Base-by-base conservation (phyloP, 2,797 vertebrate genomes). In the Mionectes olivaceus region DNA sequence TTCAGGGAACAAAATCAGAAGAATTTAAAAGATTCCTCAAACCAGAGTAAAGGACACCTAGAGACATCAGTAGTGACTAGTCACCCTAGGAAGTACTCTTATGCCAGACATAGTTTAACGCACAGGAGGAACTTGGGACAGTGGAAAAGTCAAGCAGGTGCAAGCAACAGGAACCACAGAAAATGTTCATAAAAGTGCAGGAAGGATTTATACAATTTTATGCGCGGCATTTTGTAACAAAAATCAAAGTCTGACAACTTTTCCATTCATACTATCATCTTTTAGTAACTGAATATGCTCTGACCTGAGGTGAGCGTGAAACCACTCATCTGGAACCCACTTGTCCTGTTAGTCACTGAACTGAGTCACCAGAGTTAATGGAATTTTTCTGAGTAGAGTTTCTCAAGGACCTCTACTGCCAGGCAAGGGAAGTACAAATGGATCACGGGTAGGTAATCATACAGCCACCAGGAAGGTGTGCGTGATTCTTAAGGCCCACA, bases 351-450 rank as follows among this genome's bases (percentile, higher is more conserved):
- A 90, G 83, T 71, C 80, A 79, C 65, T 3, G 14, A 95, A 69
- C 55, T 93, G 93, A 96, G 71, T 89, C 75, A 92, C 49, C 21
- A 75, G 33, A 93, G 52, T 33, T 83, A 90, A 89, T 71, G 46
- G 61, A 71, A 71, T 90, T 91, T 82, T 83, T 90, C 70, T 68
- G 75, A 88, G 2, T 1, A 77, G 76, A 55, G 93, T 86, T 96
- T 89, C 82, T 88, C 92, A 94, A 96, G 92, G 83, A 90, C 94
- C 86, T 90, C 94, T 92, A 37, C 77, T 87, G 85, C 92, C 87
- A 81, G 60, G 76, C 59, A 90, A 79, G 63, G 93, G 94, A 96
- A 94, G 80, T 94, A 96, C 91, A 89, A 91, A 93, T 4, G 1
- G 25, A 33, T 5, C 39, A 22, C 1, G 2, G n/a, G 70, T 1